A percentile compares a stretch with the other conserved stretches of the same genome.
These are phyloP conservation scores for Lypha dubia DNA, from an alignment of 2,888 invertebrate species.

Conservation along the genomic window DNA sequence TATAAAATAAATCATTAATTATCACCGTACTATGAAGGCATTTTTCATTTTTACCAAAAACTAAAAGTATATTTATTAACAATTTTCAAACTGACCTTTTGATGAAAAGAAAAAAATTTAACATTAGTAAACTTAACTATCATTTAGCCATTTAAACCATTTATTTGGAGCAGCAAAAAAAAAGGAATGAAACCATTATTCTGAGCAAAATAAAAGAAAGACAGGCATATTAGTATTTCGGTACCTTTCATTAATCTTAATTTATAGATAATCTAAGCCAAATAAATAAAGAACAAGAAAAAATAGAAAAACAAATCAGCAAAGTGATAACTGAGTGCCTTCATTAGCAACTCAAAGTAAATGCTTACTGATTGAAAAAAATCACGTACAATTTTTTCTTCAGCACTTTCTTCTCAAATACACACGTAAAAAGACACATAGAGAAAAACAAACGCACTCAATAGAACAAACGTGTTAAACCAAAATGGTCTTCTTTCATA, in stretches of 20 bases:
- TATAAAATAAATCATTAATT: slow-evolving; percentile 30
- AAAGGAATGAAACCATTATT: slow-evolving; percentile 12
- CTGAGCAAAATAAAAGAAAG: slow-evolving; percentile 8
- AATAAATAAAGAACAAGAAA: slow-evolving; percentile 17
- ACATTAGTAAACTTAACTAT: slow-evolving; percentile 46
- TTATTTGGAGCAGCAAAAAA: slow-evolving; percentile 17
- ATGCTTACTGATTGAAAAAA: slow-evolving; percentile 69
- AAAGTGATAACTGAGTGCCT: slow-evolving; percentile 66
- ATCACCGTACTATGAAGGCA: not conserved
- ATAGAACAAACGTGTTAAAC: slow-evolving; percentile 13
- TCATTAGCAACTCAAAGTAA: slow-evolving; percentile 66
- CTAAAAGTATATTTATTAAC: slow-evolving; percentile 22
- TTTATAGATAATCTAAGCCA: slow-evolving; percentile 65
- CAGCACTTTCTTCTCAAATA: slow-evolving; percentile 18
- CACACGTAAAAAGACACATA: not conserved
- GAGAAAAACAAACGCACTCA: not conserved
- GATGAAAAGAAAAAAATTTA: slow-evolving; percentile 40
- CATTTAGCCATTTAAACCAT: slow-evolving; percentile 53
- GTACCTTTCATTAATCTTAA: slow-evolving; percentile 70
- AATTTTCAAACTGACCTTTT: slow-evolving; percentile 15
- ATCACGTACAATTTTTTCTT: slow-evolving; percentile 64
- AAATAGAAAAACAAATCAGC: slow-evolving; percentile 13
- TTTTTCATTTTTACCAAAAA: not conserved
- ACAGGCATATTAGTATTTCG: slow-evolving; percentile 31
- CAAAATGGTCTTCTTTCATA: slow-evolving; percentile 14